Evolutionary conservation across 2,113 vertebrate species (phyloP), one percentile per base, ranked within the genome.

Genomic region (Tupaia tana): DNA sequence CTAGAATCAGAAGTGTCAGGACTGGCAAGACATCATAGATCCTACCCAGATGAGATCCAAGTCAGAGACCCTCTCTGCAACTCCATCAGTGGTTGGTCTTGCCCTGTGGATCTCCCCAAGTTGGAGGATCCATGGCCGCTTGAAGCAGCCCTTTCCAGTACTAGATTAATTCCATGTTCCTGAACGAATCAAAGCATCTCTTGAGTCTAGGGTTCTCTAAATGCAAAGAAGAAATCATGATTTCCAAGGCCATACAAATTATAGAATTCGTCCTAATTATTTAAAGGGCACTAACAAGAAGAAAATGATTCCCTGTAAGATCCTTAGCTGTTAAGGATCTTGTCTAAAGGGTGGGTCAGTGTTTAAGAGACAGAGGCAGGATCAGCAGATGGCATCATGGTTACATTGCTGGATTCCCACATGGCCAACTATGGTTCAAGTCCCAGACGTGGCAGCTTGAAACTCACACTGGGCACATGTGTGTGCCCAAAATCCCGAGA

Each of bases 191-290:
- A 54, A 43, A 81, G 73, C 22, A 61, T 71, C 81, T 77, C 52
- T 59, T 61, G 19, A 94, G 19, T 31, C 73, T 82, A 31, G 12
- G 52, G 52, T 86, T 96, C 90, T 70, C 84, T 82, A 89, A 77
- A 63, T 34, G 52, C 13, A n/a, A 77, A 90, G 29, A 59, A 43
- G 10, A 16, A 69, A 43, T 6, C 4, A 93, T 34, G 15, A 91
- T 80, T 74, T 73, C 31, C 19, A 87, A 90, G 7, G 13, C 54
- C 58, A 75, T 9, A 82, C 43, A 27, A 69, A 61, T 74, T 25
- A 89, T 9, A 90, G 14, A 74, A 56, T 58, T 59, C 52, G 59
- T 83, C 56, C 87, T 71, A 75, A 59, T 64, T 66, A 84, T n/a
- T n/a, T 83, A 54, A 63, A 69, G 19, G 71, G 25, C 43, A 77